These are phyloP conservation scores for Catocala fraxini DNA, from an alignment of 2,888 invertebrate genomes.

Conservation along the genomic window DNA sequence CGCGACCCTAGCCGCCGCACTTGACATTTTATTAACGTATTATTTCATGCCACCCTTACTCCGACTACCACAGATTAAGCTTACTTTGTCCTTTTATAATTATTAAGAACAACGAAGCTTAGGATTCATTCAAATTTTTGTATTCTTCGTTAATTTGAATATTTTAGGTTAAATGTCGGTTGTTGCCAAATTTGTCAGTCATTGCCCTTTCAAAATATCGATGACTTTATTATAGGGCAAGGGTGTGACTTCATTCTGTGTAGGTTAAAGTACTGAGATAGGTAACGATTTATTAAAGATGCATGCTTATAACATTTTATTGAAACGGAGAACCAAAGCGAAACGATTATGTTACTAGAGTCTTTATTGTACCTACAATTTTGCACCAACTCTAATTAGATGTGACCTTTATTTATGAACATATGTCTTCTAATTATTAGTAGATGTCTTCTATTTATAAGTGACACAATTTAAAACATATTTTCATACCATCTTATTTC, in stretches of 20 bases:
- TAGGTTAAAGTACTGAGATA: too few species aligned
- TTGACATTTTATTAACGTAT: constrained; percentile 54
- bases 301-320: too few species aligned
- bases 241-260: not conserved
- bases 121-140: not conserved
- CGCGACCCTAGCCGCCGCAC: constrained; percentile 17
- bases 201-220: constrained; percentile 15
- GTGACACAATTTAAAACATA: too few species aligned
- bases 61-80: constrained; percentile 26
- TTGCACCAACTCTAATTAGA: too few species aligned
- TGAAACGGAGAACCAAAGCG: too few species aligned
- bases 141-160: not conserved
- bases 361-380: too few species aligned
- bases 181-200: constrained; percentile 6
- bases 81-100: constrained; percentile 10
- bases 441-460: too few species aligned
- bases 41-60: constrained; percentile 41
- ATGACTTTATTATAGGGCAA: constrained; percentile 15
- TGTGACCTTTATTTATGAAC: too few species aligned
- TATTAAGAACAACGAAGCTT: not conserved
- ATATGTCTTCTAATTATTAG: too few species aligned
- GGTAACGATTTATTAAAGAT: too few species aligned
- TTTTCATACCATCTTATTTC: too few species aligned
- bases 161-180: not conserved
- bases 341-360: too few species aligned